These are phyloP conservation scores for Buceros bicornis DNA, from an alignment of 2,797 vertebrate genomes.

Conservation along the genomic window DNA sequence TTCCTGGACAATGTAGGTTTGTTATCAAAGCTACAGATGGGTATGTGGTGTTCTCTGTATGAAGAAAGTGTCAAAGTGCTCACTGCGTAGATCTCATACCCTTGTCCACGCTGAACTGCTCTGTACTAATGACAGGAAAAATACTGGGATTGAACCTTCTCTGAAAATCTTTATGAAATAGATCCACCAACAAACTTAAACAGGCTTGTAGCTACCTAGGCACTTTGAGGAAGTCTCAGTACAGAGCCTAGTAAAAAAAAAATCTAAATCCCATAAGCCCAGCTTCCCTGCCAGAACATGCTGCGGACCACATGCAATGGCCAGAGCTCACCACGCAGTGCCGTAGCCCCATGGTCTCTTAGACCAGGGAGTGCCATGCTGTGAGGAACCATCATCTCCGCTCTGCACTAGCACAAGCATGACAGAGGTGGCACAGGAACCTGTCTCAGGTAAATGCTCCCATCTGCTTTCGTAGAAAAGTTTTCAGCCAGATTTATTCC, in stretches of 20 bases:
- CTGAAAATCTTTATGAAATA: not conserved
- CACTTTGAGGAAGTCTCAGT: not conserved
- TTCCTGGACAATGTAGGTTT: not conserved
- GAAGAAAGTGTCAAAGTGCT: not conserved
- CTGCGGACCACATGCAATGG: too few relatives aligned
- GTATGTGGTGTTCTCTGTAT: not conserved
- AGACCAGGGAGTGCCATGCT: not conserved
- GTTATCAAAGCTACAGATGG: not conserved
- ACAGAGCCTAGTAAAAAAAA: not conserved
- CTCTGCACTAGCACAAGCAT: not conserved
- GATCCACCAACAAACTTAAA: not conserved
- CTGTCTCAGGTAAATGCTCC: not conserved
- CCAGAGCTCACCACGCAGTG: not conserved
- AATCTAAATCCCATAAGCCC: not conserved
- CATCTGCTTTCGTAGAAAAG: not conserved
- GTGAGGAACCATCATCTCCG: not conserved
- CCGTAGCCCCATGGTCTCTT: fast-evolving
- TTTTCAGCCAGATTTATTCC: not conserved
- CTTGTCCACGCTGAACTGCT: not conserved
- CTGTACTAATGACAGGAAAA: not conserved
- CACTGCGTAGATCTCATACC: not conserved
- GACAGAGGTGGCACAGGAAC: not conserved
- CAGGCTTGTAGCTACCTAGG: not conserved
- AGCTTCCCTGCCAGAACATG: not conserved
- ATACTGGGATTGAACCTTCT: not conserved